A percentile compares a stretch with the other conserved stretches of the same genome.
These are phyloP conservation scores for Leucania comma DNA, from an alignment of 2,888 invertebrate species.

Conservation along the genomic window DNA sequence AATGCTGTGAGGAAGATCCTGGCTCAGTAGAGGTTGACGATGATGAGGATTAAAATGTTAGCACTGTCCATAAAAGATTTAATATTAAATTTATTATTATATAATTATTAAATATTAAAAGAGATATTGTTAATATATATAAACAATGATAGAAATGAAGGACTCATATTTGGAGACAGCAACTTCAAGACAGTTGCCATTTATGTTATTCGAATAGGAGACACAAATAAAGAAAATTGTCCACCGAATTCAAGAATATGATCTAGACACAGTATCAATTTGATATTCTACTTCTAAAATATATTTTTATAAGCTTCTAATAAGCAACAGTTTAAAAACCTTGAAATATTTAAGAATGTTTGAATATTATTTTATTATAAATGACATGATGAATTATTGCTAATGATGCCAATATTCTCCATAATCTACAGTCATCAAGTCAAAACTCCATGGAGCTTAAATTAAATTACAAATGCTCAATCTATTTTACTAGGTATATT, in stretches of 20 bases:
- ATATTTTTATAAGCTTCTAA: constrained; percentile 1
- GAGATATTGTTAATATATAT: background rate
- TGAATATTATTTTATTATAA: background rate
- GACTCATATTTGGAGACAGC: background rate
- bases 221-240: constrained; percentile 66
- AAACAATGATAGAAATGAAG: background rate
- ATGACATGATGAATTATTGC: constrained; percentile 3
- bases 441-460: background rate
- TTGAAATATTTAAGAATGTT: background rate
- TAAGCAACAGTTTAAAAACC: background rate
- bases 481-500: background rate
- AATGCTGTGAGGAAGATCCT: background rate
- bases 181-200: background rate
- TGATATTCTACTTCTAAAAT: constrained; percentile 13
- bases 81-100: no score
- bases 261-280: constrained; percentile 2
- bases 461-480: background rate
- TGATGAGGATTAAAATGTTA: background rate
- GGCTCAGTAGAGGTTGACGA: background rate
- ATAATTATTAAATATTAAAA: background rate
- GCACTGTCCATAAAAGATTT: background rate
- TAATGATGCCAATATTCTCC: background rate
- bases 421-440: background rate
- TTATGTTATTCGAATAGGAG: background rate
- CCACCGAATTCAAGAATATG: constrained; percentile 59